Percentiles rank a stretch among this genome's conserved stretches.
phyloP scores from a whole-genome alignment of 2,888 invertebrate species.

The Digitonthophagus gazella region DNA sequence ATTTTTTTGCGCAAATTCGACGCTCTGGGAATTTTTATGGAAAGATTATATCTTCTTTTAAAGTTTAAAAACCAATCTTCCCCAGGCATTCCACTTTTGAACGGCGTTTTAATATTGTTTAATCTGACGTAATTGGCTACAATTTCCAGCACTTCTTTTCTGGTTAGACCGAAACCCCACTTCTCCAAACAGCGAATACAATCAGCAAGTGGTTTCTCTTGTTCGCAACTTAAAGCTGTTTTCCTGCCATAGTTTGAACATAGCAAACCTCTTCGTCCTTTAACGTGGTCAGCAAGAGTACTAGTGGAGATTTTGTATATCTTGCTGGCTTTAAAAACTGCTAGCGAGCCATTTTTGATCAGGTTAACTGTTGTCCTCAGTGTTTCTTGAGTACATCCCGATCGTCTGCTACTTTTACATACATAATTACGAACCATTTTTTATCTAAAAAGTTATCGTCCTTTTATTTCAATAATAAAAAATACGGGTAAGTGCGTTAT shows the following conservation, averaged over 20 bases:
- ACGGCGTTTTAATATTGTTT: conserved; percentile 35
- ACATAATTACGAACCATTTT: conserved; percentile 21
- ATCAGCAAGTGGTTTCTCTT: conserved; percentile 35
- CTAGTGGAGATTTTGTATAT: conserved; percentile 24
- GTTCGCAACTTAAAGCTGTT: conserved; percentile 26
- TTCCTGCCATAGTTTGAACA: conserved; percentile 23
- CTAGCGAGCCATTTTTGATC: conserved; percentile 18
- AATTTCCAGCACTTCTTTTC: conserved; percentile 38
- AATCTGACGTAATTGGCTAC: conserved; percentile 36
- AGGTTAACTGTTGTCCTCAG: conserved; percentile 15
- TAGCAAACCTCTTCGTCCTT: conserved; percentile 25
- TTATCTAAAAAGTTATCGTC: conserved; percentile 17
- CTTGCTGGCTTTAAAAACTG: conserved; percentile 20
- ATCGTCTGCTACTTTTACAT: conserved; percentile 13
- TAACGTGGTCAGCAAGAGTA: conserved; percentile 25
- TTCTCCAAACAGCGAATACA: conserved; percentile 39
- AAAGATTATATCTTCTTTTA: conserved; percentile 32
- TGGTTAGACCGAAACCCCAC: conserved; percentile 41
- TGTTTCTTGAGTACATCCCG: conserved; percentile 18
- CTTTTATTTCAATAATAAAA: conserved; percentile 11
- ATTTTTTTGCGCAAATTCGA: conserved; percentile 35
- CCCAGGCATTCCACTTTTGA: conserved; percentile 35
- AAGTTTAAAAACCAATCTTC: conserved; percentile 37
- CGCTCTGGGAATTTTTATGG: conserved; percentile 34
- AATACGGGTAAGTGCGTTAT: conserved; percentile 19